These are phyloP conservation scores for Selene dorsalis DNA, from an alignment of 2,797 vertebrate species.

Conservation along the genomic window DNA sequence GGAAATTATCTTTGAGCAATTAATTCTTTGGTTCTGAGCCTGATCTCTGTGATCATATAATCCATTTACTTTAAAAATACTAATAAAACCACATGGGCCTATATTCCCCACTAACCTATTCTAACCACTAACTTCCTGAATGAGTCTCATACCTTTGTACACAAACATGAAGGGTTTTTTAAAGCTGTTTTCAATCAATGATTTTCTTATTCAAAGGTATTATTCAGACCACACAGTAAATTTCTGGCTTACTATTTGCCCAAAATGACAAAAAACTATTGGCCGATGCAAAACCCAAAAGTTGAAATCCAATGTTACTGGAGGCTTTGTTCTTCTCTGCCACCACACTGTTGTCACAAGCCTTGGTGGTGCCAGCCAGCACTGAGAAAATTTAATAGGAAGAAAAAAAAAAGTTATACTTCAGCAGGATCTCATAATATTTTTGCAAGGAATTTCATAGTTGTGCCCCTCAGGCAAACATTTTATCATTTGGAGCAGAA, in stretches of 20 bases:
- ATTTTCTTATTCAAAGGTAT: neutral
- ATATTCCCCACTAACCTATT: neutral
- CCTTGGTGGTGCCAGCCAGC: neutral
- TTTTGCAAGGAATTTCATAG: neutral
- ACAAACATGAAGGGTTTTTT: neutral
- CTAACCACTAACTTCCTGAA: neutral
- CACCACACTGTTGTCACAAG: neutral
- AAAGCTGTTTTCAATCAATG: neutral
- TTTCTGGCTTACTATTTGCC: neutral
- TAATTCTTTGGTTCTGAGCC: conserved; percentile 57
- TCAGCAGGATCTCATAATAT: neutral
- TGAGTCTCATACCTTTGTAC: neutral
- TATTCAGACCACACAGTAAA: neutral
- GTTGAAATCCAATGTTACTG: neutral
- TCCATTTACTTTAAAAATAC: conserved; percentile 41
- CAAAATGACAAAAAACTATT: neutral
- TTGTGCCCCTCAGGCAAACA: neutral
- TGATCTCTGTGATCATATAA: conserved; percentile 37
- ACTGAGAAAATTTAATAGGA: neutral
- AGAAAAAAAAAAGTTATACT: neutral
- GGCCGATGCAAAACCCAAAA: neutral
- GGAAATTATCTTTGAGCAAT: conserved; percentile 61
- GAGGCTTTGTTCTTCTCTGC: neutral
- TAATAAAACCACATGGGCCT: neutral
- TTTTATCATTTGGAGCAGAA: neutral